These are phyloP conservation scores for Sebastes taczanowskii DNA, from an alignment of 2,797 vertebrate genomes.

Conservation along the genomic window DNA sequence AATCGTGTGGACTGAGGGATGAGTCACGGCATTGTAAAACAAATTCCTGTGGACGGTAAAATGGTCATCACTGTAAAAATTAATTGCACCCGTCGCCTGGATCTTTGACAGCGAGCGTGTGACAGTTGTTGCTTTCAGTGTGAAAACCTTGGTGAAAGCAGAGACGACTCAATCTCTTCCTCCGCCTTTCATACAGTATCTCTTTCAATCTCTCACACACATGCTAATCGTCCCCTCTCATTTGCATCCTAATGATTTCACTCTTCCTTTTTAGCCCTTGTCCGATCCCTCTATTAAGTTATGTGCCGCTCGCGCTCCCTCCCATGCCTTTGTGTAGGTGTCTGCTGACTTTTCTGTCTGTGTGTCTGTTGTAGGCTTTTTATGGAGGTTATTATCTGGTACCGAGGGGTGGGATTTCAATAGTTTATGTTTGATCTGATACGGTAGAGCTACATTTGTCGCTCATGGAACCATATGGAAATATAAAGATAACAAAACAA, in stretches of 20 bases:
- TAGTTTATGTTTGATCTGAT: slow-evolving; percentile 30
- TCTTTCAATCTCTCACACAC: slow-evolving; percentile 76
- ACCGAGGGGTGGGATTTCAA: slow-evolving; percentile 16
- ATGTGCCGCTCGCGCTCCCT: slow-evolving; percentile 50
- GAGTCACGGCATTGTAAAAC: slow-evolving; percentile 56
- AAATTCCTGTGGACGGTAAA: slow-evolving; percentile 51
- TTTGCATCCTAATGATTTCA: slow-evolving; percentile 92
- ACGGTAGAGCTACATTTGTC: background rate
- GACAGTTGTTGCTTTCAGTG: slow-evolving; percentile 64
- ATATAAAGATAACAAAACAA: background rate
- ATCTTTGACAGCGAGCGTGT: slow-evolving; percentile 60
- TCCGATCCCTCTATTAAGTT: slow-evolving; percentile 71
- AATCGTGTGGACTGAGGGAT: slow-evolving; percentile 34
- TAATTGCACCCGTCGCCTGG: slow-evolving; percentile 60
- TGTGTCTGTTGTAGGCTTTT: slow-evolving; percentile 26
- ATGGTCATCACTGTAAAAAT: slow-evolving; percentile 67
- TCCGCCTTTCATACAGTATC: slow-evolving; percentile 75
- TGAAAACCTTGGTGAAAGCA: slow-evolving; percentile 48
- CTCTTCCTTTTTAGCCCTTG: slow-evolving; percentile 67
- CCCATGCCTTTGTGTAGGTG: slow-evolving; percentile 63
- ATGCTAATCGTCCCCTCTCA: slow-evolving; percentile 85
- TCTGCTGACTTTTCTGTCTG: slow-evolving; percentile 50
- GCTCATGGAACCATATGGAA: background rate
- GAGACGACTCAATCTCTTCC: slow-evolving; percentile 70
- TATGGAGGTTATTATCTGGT: slow-evolving; percentile 49